A percentile compares a stretch with the other conserved stretches of the same genome.
Conservation (phyloP, 37 sponge, comb jelly and placozoan species). For the Axinella damicornis region DNA sequence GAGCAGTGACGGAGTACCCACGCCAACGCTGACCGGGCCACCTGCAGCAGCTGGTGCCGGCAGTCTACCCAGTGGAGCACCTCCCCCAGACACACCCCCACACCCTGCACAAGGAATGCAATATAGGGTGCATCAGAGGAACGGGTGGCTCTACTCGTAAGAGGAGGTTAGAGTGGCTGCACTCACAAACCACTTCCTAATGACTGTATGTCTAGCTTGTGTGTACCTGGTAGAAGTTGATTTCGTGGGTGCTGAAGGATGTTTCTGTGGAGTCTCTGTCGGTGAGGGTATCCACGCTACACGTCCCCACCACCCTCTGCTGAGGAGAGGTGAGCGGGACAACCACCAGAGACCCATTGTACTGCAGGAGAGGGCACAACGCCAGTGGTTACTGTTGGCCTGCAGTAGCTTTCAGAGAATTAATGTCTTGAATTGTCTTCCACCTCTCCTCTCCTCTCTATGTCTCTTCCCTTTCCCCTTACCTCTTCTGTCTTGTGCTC, state of each 20-base stretch:
- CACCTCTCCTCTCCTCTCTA: too few relatives aligned
- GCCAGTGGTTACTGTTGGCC: not conserved
- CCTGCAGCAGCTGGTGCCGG: conserved; percentile 55
- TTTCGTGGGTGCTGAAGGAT: conserved; percentile 60
- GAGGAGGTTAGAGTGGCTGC: too few relatives aligned
- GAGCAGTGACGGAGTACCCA: conserved; percentile 74
- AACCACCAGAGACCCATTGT: conserved; percentile 81
- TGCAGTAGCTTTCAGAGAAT: too few relatives aligned
- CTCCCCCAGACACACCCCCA: conserved; percentile 68
- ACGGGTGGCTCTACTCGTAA: too few relatives aligned
- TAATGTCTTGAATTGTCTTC: too few relatives aligned
- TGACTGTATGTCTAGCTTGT: not conserved
- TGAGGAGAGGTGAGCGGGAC: conserved; percentile 54
- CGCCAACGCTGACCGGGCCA: conserved; percentile 50
- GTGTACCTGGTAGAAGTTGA: conserved; percentile 73
- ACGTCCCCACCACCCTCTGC: conserved; percentile 53
- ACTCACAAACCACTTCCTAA: not conserved
- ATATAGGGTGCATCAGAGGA: not conserved
- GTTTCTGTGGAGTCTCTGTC: conserved; percentile 12
- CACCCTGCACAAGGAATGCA: conserved; percentile 57
- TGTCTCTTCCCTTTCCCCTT: too few relatives aligned
- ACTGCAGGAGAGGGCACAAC: conserved; percentile 27
- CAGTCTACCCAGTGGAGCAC: conserved; percentile 38
- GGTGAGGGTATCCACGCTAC: conserved; percentile 70
- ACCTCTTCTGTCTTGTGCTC: conserved; percentile 51